A percentile compares a stretch with the other conserved stretches of the same genome.
These are phyloP conservation scores for Chiroxiphia lanceolata DNA, from an alignment of 2,797 vertebrate genomes.

Conservation along the genomic window DNA sequence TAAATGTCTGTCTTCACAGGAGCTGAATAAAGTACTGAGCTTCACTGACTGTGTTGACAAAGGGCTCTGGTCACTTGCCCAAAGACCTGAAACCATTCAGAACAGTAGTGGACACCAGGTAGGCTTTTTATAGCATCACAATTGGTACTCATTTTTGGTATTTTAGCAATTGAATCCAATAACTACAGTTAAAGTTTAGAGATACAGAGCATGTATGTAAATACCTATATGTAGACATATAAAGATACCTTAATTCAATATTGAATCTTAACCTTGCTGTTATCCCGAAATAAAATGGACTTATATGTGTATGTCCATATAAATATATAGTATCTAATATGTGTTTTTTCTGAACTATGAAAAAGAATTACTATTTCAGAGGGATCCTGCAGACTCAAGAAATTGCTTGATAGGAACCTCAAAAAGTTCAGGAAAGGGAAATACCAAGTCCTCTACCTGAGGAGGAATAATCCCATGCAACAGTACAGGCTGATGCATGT, in stretches of 20 bases:
- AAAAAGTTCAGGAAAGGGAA: neutral
- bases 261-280: neutral
- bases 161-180: neutral
- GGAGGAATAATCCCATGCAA: neutral
- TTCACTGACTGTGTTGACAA: neutral
- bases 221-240: neutral
- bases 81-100: neutral
- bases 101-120: neutral
- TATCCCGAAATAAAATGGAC: neutral
- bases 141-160: accelerated
- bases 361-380: neutral
- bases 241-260: neutral
- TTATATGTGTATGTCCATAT: neutral
- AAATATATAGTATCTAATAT: neutral
- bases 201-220: neutral
- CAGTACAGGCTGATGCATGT: neutral
- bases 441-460: neutral
- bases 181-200: neutral
- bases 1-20: neutral
- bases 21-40: neutral
- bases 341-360: neutral
- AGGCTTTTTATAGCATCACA: neutral
- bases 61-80: neutral
- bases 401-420: neutral
- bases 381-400: neutral